phyloP scores from a whole-genome alignment of 35 echinoderm and acorn worm species.

The Nesometra sesokonis region DNA sequence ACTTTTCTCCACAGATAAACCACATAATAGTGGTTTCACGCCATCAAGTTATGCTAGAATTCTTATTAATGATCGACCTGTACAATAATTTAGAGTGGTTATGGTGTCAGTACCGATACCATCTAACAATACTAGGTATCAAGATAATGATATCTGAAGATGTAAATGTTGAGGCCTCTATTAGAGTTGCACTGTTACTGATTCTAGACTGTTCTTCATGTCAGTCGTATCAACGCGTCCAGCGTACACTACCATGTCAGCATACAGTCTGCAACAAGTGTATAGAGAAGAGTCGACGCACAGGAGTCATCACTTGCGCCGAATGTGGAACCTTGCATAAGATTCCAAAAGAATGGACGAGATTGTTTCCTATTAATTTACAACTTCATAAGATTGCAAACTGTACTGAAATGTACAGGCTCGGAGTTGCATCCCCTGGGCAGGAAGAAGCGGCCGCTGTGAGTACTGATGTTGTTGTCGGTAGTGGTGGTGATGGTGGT shows the following conservation, averaged over 20 bases:
- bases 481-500: neutral
- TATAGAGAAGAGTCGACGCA: neutral
- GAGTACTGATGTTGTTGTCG: too few species aligned
- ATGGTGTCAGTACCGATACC: too few species aligned
- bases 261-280: neutral
- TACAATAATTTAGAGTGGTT: too few species aligned
- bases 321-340: neutral
- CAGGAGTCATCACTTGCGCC: neutral
- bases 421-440: neutral
- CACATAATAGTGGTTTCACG: too few species aligned
- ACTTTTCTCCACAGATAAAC: too few species aligned
- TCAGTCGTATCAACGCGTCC: neutral
- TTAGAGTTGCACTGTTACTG: neutral
- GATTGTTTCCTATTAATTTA: neutral
- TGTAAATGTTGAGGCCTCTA: neutral
- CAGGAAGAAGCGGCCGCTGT: neutral
- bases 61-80: too few species aligned
- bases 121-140: too few species aligned
- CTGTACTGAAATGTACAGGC: neutral
- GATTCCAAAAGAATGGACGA: neutral
- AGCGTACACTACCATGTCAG: neutral
- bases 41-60: too few species aligned
- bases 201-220: neutral
- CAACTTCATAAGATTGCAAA: neutral
- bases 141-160: neutral